Conservation (phyloP, 2,797 vertebrate species). For the Phoxinus dragarum region DNA sequence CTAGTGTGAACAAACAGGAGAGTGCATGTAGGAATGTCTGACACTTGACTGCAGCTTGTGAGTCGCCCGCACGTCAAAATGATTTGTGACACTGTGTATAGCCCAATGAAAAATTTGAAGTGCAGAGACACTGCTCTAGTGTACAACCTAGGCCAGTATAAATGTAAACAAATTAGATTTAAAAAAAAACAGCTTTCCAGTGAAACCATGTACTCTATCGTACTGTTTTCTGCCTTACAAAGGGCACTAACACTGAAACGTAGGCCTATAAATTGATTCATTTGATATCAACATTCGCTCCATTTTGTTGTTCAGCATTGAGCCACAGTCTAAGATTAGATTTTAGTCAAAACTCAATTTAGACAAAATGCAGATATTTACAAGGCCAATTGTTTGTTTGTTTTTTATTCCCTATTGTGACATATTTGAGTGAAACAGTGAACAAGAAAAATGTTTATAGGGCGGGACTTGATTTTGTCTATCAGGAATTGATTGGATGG, state of each 20-base stretch:
- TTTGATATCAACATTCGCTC: too few relatives aligned
- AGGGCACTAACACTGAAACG: neutral
- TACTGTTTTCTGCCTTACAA: neutral
- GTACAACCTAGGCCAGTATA: neutral
- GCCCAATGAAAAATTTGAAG: neutral
- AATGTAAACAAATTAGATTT: neutral
- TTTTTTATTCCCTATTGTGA: too few relatives aligned
- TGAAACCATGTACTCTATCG: neutral
- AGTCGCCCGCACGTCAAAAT: conserved; percentile 48
- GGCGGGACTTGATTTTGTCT: neutral
- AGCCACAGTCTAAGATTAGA: too few relatives aligned
- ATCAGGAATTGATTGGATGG: neutral
- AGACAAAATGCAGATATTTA: too few relatives aligned
- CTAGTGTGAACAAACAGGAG: conserved; percentile 55
- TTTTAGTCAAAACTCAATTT: too few relatives aligned
- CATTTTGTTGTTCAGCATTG: too few relatives aligned
- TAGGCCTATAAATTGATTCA: neutral
- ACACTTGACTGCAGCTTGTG: conserved; percentile 54
- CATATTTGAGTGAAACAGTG: neutral
- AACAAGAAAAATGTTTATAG: neutral
- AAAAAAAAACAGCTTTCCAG: neutral
- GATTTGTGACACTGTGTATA: conserved; percentile 31
- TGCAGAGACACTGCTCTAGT: conserved; percentile 2
- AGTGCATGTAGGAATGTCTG: conserved; percentile 39
- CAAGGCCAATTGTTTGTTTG: too few relatives aligned